Base-by-base conservation (phyloP, 2,888 invertebrate species). In the Leuctra nigra region DNA sequence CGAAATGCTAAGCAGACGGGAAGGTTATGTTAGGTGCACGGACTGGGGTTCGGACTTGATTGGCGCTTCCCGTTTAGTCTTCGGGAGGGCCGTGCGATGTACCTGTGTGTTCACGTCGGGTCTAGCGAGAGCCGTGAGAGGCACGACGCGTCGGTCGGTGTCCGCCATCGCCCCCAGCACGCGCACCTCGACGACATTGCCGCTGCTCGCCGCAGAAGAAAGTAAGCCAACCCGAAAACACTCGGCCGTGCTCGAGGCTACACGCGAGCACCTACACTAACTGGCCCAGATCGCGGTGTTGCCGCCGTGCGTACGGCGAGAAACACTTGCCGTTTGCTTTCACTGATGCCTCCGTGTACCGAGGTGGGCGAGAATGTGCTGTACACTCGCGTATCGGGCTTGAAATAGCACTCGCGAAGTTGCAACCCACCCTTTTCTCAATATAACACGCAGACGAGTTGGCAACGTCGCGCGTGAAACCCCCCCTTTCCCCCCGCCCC, bases 401-500 rank as follows among this genome's bases (percentile, higher is more conserved):
- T 4, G 14, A 38, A 38, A 38, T 38, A 38, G 38, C 6, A 9
- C 38, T 14, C n/a, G n/a, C n/a, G n/a, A n/a, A n/a, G n/a, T n/a
- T n/a, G 4, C 38, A 38, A n/a, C 38, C 38, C 38, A 38, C 38
- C 11, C 6, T 38, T 38, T 14, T 9, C 38, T 38, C 11, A 14
- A 38, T 38, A 38, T 38, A 38, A 38, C 38, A 38, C 14, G 18
- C 24, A 20, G 16, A 13, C 14, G 11, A 46, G 18, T 25, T 44
- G 58, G 53, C 58, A 58, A 58, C 52, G 14, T 18, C 53, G 58
- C 53, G 20, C 41, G 48, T 14, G 24, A 48, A 44, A 44, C 46
- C 20, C 25, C 24, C 48, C 48, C 48, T 13, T 29, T 20, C 54
- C 3, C 33, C 18, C 20, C 57, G 44, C 59, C 52, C 53, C 56